Base-by-base conservation (phyloP, 2,113 vertebrate species). In the Tricholaema leucomelas region DNA sequence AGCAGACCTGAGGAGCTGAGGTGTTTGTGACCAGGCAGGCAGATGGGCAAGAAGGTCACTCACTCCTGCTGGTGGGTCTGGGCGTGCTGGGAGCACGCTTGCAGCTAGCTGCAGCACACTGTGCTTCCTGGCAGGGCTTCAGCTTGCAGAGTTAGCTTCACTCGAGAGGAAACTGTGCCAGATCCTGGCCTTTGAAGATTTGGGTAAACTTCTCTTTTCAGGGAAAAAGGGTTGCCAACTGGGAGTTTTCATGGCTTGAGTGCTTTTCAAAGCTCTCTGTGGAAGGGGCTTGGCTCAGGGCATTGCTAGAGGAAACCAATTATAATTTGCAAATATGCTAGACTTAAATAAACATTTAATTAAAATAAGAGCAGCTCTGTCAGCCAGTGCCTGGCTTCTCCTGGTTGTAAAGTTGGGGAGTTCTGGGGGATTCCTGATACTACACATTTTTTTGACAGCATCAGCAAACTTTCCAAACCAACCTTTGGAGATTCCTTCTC, bases 291-390 rank as follows among this genome's bases (percentile, higher is more conserved):
- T 94, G 86, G 86, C 81, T 96, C 91, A 88, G 64, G 93, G 94
- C 93, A 94, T 87, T 88, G 93, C 96, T 93, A 64, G 78, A 42
- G 88, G 93, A 93, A 95, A 86, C n/a, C 74, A 95, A 96, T 96
- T 95, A 95, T 95, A 95, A 94, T 94, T 96, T 95, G 95, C 78
- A 95, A 95, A 93, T 91, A 95, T 18, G 86, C 72, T 84, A 88
- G 90, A 84, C 58, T 95, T 95, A 93, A 96, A 90, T 87, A 95
- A 96, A 94, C 95, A 95, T 91, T 96, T 95, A 91, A 96, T 92
- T 96, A 96, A 95, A 95, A 74, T 75, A 87, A 90, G 81, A 73
- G 85, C 70, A 65, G 21, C 74, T 87, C 66, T 90, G 95, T 86
- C 88, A 94, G 88, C 44, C 71, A 50, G 60, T 80, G 85, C 90